A percentile compares a stretch with the other conserved stretches of the same genome.
phyloP scores from a whole-genome alignment of 2,113 vertebrate species.

The Pituophis catenifer region DNA sequence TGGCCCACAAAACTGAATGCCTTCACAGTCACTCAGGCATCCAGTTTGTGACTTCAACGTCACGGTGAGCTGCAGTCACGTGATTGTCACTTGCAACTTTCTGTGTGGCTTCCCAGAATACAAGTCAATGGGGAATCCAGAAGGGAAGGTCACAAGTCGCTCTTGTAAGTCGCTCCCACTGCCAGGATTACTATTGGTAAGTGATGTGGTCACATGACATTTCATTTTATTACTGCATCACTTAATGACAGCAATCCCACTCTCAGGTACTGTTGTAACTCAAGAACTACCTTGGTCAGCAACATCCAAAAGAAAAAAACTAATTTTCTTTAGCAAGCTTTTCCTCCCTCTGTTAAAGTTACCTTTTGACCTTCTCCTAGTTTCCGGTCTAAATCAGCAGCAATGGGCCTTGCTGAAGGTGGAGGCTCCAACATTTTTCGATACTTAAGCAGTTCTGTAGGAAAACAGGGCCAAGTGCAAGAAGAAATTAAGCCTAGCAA shows the following conservation, averaged over 20 bases:
- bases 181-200: neutral
- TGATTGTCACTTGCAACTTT: neutral
- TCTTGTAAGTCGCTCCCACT: neutral
- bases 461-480: neutral
- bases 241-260: neutral
- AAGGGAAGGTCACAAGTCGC: neutral
- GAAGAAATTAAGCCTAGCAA: neutral
- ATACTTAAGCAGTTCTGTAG: constrained; percentile 79
- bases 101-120: neutral
- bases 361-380: constrained; percentile 91
- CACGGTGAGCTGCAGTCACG: neutral
- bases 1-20: neutral
- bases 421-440: constrained; percentile 76
- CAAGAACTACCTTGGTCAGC: neutral
- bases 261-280: neutral
- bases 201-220: neutral
- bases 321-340: neutral
- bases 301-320: constrained; percentile 2
- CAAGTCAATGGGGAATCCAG: neutral
- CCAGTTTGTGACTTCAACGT: neutral
- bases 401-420: constrained; percentile 71
- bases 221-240: neutral
- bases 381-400: constrained; percentile 83
- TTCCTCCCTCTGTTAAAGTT: neutral
- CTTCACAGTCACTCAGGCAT: neutral